Base-by-base conservation (phyloP, 2,888 invertebrate species). In the Aphodius granarius region DNA sequence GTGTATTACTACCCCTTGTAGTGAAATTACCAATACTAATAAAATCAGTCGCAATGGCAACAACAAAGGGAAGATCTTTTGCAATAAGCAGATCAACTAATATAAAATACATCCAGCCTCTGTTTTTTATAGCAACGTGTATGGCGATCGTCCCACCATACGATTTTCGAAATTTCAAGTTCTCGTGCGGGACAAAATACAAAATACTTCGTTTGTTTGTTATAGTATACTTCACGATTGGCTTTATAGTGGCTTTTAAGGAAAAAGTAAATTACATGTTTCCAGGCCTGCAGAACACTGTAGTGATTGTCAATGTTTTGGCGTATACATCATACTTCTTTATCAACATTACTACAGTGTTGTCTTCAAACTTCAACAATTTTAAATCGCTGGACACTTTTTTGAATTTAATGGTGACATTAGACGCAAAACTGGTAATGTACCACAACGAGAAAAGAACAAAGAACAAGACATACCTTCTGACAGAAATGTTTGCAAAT, bases 311-410 rank as follows among this genome's bases (percentile, higher is more conserved):
- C 6, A 73, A 73, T 13, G 22, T 71, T 2, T 22, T 76, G 20
- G 63, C 73, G n/a, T 76, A 62, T 23, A 20, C 71, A n/a, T 70
- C 76, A 1, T 76, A 66, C 64, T 76, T 76, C 9, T 64, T 76
- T 22, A 76, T 76, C 62, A 76, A 76, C n/a, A 20, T 73, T 5
- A 76, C 71, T 1, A 63, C 76, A 5, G 16, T 76, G 13, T 15
- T 73, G 15, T 73, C 73, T 6, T 22, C 71, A 19, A 76, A 76
- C 21, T 76, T 76, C 20, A 22, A 22, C 68, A 76, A 76, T 17
- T 71, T 23, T n/a, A 63, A 73, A 43, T 64, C 20, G 6, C 23
- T 76, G 3, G 73, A 70, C n/a, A 65, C 63, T 17, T 63, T 76
- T n/a, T 9, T 76, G 20, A 63, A 71, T 15, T 68, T 66, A 16